Conservation (phyloP, 2,797 vertebrate genomes). For the Peromyscus eremicus region DNA sequence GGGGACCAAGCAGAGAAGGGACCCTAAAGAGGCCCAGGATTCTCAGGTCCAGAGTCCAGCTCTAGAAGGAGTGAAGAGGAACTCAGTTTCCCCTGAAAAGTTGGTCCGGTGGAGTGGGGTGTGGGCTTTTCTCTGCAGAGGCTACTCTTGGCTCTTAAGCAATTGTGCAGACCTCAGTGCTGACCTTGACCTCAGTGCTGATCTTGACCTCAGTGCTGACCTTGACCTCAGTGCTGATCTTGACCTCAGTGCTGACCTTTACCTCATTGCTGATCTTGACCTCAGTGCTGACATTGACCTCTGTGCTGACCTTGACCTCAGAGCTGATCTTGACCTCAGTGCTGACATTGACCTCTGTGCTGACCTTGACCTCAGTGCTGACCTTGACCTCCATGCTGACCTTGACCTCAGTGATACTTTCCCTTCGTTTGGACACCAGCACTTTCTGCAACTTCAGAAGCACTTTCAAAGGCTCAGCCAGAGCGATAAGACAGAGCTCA, state of each 20-base stretch:
- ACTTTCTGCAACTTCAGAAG: not conserved
- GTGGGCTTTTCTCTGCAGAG: too few species aligned
- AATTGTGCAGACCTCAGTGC: not conserved
- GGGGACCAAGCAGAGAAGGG: not conserved
- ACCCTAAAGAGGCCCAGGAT: rapidly evolving
- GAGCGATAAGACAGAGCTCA: not conserved
- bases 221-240: not conserved
- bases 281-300: not conserved
- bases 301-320: not conserved
- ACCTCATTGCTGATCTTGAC: not conserved
- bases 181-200: not conserved
- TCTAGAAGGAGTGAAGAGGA: not conserved
- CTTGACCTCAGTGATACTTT: not conserved
- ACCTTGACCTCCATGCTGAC: not conserved
- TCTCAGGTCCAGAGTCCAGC: not conserved
- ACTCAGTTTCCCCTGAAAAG: too few species aligned
- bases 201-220: not conserved
- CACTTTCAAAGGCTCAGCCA: not conserved
- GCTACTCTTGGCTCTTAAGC: not conserved
- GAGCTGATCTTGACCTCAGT: not conserved
- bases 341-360: not conserved
- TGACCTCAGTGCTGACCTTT: not conserved
- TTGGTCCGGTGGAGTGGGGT: too few species aligned
- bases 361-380: not conserved
- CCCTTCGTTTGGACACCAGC: not conserved